Percentiles rank a stretch among this genome's conserved stretches.
phyloP scores from a whole-genome alignment of 2,797 vertebrate species.

The Anguilla marmorata region DNA sequence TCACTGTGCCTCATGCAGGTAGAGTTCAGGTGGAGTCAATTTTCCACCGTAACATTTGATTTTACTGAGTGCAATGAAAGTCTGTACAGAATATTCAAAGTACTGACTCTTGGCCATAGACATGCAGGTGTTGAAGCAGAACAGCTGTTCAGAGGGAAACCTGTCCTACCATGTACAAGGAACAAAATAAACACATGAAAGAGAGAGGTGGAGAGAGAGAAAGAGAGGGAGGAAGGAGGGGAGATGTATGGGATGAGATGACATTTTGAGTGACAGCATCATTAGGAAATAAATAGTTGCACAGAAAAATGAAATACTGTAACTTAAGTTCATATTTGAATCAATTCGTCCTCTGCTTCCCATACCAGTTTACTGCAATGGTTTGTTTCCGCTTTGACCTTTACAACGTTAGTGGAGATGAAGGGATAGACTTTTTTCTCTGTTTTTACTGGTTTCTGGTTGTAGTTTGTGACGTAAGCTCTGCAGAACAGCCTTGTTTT shows the following conservation, averaged over 20 bases:
- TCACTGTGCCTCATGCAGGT: not conserved
- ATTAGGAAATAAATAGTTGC: slow-evolving; percentile 5
- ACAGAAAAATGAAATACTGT: not conserved
- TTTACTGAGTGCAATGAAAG: slow-evolving; percentile 15
- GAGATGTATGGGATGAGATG: slow-evolving; percentile 4
- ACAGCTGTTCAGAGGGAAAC: slow-evolving; percentile 52
- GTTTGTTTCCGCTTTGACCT: not conserved
- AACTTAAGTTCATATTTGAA: not conserved
- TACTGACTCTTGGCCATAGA: slow-evolving; percentile 33
- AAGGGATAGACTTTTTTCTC: not conserved
- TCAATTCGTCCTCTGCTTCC: not conserved
- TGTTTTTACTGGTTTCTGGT: not conserved
- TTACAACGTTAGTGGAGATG: not conserved
- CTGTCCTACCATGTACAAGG: slow-evolving; percentile 38
- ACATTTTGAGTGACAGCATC: not conserved
- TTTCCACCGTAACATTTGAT: not conserved
- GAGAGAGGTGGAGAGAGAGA: not conserved
- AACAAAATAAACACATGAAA: slow-evolving; percentile 48
- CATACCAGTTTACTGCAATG: not conserved
- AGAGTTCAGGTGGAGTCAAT: not conserved
- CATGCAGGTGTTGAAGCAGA: slow-evolving; percentile 40
- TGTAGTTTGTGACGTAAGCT: not conserved
- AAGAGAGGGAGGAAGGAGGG: slow-evolving; percentile 30
- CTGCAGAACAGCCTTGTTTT: not conserved
- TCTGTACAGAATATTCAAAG: not conserved